Evolutionary conservation across 2,797 vertebrate genomes (phyloP), one percentile per base, ranked within the genome.

Genomic region (Malacoctenus gilli): DNA sequence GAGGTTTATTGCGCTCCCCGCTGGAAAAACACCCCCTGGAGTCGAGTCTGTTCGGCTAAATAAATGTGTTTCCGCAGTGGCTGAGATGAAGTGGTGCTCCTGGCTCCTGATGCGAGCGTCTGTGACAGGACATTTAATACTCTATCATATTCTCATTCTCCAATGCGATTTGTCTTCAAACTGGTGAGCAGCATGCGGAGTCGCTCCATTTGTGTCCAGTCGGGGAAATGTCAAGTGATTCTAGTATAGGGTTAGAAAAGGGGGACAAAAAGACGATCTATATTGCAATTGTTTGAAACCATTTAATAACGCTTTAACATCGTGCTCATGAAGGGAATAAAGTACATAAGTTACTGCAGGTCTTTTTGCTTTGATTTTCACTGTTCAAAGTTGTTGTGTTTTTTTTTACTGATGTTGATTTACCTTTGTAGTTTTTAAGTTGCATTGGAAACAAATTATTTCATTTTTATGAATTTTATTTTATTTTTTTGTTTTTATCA

Each of bases 121-220:
- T 38, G 31, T 49, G 75, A 69, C 75, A 66, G 38, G 32, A 30
- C 70, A 48, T 75, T 73, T 80, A 72, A 77, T 81, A 70, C 37
- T 57, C 36, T 21, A 47, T 48, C 40, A 49, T 57, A 40, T 63
- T 59, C 44, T 46, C 20, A 60, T 42, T 39, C n/a, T 32, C 35
- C 10, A 50, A 48, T 61, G 43, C 37, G 40, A 54, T 80, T 40
- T 65, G 51, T 68, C 42, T 38, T 40, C 20, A 48, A 68, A 53
- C 20, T 44, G 42, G 61, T 59, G 59, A 21, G 5, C 53, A n/a
- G 43, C 15, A 16, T 32, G 21, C 32, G 52, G 41, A 43, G 44
- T 34, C 56, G 66, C 50, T 61, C 21, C 18, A 13, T 75, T 60
- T 71, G 44, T 54, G 14, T 32, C 18, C 34, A 40, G n/a, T 20